phyloP scores from a whole-genome alignment of 1,140 invertebrate genomes.

The Trichonephila inaurata region DNA sequence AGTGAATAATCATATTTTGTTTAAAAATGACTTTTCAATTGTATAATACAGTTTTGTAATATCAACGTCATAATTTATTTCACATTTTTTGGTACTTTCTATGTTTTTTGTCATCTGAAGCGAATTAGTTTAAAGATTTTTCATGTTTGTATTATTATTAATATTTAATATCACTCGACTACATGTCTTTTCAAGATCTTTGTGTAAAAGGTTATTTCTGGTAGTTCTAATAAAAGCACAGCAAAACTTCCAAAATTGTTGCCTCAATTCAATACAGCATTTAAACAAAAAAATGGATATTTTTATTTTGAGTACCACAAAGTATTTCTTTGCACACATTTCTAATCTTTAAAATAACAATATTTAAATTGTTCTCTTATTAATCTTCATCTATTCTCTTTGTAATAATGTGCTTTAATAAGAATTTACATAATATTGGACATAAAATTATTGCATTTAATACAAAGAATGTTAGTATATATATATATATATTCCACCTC shows the following conservation, averaged over 20 bases:
- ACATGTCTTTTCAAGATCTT: conserved; percentile 77
- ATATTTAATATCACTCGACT: conserved; percentile 77
- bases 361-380: too few relatives aligned
- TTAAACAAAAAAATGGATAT: too few relatives aligned
- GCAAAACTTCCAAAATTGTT: conserved; percentile 66
- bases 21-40: conserved; percentile 67
- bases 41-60: conserved; percentile 74
- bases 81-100: conserved; percentile 73
- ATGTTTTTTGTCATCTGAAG: conserved; percentile 67
- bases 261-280: background rate
- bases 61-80: conserved; percentile 74
- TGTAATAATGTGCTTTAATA: too few relatives aligned
- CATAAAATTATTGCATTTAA: too few relatives aligned
- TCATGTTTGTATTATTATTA: conserved; percentile 76
- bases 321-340: too few relatives aligned
- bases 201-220: conserved; percentile 77
- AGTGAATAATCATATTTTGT: conserved; percentile 74
- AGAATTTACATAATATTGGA: too few relatives aligned
- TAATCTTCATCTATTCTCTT: too few relatives aligned
- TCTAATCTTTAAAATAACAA: too few relatives aligned
- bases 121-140: conserved; percentile 75
- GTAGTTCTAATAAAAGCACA: conserved; percentile 77
- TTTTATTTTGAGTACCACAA: too few relatives aligned
- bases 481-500: too few relatives aligned
- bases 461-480: too few relatives aligned